phyloP scores from a whole-genome alignment of 2,113 vertebrate genomes.

The Colius striatus region DNA sequence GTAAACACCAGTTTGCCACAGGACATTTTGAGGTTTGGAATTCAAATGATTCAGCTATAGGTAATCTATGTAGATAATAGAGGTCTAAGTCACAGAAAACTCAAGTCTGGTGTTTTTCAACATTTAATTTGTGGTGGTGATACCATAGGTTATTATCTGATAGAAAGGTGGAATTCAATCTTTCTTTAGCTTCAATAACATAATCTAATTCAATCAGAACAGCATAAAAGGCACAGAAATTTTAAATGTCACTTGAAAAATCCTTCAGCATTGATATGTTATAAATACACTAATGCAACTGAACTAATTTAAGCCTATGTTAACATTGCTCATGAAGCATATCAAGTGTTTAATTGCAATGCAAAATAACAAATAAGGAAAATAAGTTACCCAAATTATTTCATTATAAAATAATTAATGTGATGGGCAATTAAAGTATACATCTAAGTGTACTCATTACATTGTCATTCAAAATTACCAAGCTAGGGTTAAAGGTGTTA shows the following conservation, averaged over 20 bases:
- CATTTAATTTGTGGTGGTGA: not conserved
- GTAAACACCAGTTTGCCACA: not conserved
- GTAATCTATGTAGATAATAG: not conserved
- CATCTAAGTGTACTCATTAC: slow-evolving; percentile 67
- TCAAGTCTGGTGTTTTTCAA: not conserved
- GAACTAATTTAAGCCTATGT: slow-evolving; percentile 57
- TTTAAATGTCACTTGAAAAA: not conserved
- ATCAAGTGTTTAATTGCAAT: slow-evolving; percentile 61
- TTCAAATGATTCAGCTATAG: not conserved
- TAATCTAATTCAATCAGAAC: not conserved
- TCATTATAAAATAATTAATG: slow-evolving; percentile 73
- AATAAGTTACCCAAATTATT: slow-evolving; percentile 65
- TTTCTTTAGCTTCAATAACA: not conserved
- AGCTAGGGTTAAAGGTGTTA: slow-evolving; percentile 75
- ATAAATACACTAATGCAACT: slow-evolving; percentile 32
- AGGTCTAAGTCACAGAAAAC: not conserved
- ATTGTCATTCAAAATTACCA: slow-evolving; percentile 71
- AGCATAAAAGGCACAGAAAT: not conserved
- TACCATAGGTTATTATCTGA: not conserved
- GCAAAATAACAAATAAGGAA: slow-evolving; percentile 62
- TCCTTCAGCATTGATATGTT: slow-evolving; percentile 4
- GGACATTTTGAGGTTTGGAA: not conserved
- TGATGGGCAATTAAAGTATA: slow-evolving; percentile 75
- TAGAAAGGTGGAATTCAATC: not conserved
- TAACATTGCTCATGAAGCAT: slow-evolving; percentile 61